Base-by-base conservation (phyloP, 2,888 invertebrate genomes). In the Lasioglossum zephyrum region DNA sequence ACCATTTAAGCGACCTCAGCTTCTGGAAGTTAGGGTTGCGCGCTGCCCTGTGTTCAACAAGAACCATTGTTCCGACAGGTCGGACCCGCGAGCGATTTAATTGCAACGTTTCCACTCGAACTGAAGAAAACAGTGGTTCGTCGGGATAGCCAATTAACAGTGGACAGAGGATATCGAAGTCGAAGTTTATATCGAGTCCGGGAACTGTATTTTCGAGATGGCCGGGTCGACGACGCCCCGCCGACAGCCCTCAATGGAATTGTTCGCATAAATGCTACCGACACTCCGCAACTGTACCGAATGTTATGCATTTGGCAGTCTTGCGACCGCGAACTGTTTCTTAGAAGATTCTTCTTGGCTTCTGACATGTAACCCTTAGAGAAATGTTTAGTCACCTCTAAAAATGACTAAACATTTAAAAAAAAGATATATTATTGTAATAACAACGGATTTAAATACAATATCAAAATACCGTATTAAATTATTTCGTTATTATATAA, bases 51-150 rank as follows among this genome's bases (percentile, higher is more conserved):
- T 69, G 39, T 22, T 39, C 69, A 9, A 44, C 53, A 44, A 16
- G 75, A 18, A 8, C 44, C 75, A 60, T 63, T 76, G 69, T 69
- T 22, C 69, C 39, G 22, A 8, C 39, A 39, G 41, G 75, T 44
- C 39, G 75, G 26, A 5, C 49, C 39, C 49, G 49, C 73, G 49
- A 74, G 26, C 75, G 60, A 76, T 76, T 76, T 76, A 76, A 63
- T 76, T 76, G 75, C 60, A 26, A 41, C 75, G 75, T 60, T 76
- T 76, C 75, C 44, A 76, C 44, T 60, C n/a, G 75, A 60, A 31
- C 60, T 76, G 57, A 53, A 76, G 75, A 76, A 76, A 76, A 76
- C 75, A 76, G 75, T 44, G 75, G 75, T 76, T 31, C 75, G 75
- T 31, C 13, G 75, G 60, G 75, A 76, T 76, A 76, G 75, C 63